Evolutionary conservation across 2,888 invertebrate species (phyloP), one percentile per base, ranked within the genome.

Genomic region (Pristionchus fissidentatus): DNA sequence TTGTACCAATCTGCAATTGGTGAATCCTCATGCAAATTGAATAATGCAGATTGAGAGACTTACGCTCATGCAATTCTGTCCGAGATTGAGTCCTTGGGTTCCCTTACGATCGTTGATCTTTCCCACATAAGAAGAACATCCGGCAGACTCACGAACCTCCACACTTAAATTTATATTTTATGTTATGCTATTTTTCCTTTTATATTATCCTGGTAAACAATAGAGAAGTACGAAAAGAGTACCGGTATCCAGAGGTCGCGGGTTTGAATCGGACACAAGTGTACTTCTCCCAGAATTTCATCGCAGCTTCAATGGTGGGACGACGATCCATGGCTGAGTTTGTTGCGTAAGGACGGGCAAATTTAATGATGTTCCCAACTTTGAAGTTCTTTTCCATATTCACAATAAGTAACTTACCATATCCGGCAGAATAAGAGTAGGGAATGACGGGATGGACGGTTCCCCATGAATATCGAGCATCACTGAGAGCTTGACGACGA

Each of bases 71-170:
- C 81, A 81, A 26, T 46, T 46, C 13, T 81, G 43, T 26, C 41
- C 81, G 0, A 81, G 46, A 32, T 41, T 46, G 8, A 81, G 43
- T 62, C 49, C 62, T 22, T 81, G 81, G 22, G 38, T 52, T 3
- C 66, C 66, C 15, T 22, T 29, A 22, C 77, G 29, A 38, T 52
- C 52, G 26, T 57, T 38, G 81, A 81, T 66, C 41, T 46, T 57
- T 60, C 80, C 80, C 13, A 80, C 60, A 29, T 80, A 60, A 22
- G 80, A 80, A 10, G 62, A 81, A 35, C 81, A 81, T 22, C 81
- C 81, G 4, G 10, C 22, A 4, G 46, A 32, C 32, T 62, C 43
- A 15, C 46, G 41, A 66, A 81, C 43, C 41, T 81, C 46, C 32
- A 81, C 81, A 8, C 60, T 60, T 15, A 22, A 70, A 41, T 10